These are phyloP conservation scores for Troglohyphantes excavatus DNA, from an alignment of 2,888 invertebrate species.

Conservation along the genomic window DNA sequence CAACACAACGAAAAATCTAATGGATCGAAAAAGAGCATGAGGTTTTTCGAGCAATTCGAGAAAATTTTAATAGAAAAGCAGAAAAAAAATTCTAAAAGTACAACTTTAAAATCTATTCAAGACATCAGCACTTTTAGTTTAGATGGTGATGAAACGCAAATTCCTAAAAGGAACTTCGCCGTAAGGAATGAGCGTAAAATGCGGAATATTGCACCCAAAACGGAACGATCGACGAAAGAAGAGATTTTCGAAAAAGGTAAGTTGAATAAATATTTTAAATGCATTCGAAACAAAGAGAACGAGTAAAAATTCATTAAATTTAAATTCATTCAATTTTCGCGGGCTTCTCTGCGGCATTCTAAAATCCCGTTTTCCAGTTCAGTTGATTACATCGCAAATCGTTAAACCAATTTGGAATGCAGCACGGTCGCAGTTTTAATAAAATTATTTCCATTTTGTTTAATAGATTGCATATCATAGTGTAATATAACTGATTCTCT, in stretches of 20 bases:
- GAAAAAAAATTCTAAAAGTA: constrained; percentile 29
- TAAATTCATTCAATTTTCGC: background rate
- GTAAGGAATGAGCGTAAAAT: constrained; percentile 20
- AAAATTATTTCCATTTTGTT: too few species aligned
- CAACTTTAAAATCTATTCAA: constrained; percentile 8
- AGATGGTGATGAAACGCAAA: constrained; percentile 20
- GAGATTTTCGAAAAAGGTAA: constrained; percentile 50
- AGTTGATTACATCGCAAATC: too few species aligned
- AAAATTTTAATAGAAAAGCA: constrained; percentile 65
- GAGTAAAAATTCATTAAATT: background rate
- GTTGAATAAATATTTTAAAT: constrained; percentile 3
- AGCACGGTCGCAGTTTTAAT: too few species aligned
- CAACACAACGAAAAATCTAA: constrained; percentile 44
- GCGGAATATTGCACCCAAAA: constrained; percentile 4
- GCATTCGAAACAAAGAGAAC: background rate
- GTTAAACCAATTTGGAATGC: too few species aligned
- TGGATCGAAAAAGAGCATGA: constrained; percentile 62
- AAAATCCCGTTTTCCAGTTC: too few species aligned
- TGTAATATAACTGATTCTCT: too few species aligned
- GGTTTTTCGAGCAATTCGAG: constrained; percentile 72
- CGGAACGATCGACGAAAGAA: background rate
- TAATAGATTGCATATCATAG: too few species aligned
- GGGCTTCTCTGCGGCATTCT: too few species aligned
- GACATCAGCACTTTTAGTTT: constrained; percentile 6
- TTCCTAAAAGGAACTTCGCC: background rate